These are phyloP conservation scores for Scaptomyza reducta DNA, from an alignment of 2,888 invertebrate species.

Conservation along the genomic window DNA sequence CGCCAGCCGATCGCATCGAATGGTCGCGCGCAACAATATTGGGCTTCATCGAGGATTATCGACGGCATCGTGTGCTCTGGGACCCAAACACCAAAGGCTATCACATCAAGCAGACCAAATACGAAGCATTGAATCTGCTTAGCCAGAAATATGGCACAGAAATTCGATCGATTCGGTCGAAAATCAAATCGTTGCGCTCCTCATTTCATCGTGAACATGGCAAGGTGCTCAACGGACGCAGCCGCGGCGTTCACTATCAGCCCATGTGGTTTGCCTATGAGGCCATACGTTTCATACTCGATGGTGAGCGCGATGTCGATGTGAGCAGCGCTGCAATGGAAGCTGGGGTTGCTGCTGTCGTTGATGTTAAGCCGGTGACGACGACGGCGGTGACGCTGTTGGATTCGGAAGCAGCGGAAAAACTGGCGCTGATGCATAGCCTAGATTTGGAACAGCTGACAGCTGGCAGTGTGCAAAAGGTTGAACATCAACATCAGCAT, in stretches of 20 bases:
- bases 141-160: conserved; percentile 83
- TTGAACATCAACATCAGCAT: conserved; percentile 47
- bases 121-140: conserved; percentile 81
- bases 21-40: conserved; percentile 83
- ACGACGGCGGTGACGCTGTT: conserved; percentile 21
- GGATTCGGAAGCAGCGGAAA: conserved; percentile 64
- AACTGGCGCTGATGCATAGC: conserved; percentile 69
- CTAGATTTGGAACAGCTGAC: conserved; percentile 73
- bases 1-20: conserved; percentile 80
- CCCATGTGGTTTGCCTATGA: conserved; percentile 84
- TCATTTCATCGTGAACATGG: conserved; percentile 83
- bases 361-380: conserved; percentile 24
- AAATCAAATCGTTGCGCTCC: conserved; percentile 82
- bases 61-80: conserved; percentile 82
- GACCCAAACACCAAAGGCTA: conserved; percentile 83
- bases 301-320: conserved; percentile 75
- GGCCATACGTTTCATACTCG: conserved; percentile 82
- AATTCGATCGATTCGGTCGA: conserved; percentile 82
- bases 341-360: conserved; percentile 29
- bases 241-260: conserved; percentile 81
- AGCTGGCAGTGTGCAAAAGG: conserved; percentile 50
- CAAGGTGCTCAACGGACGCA: conserved; percentile 82
- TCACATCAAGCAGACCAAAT: conserved; percentile 83
- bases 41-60: conserved; percentile 82
- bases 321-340: conserved; percentile 43